A percentile compares a stretch with the other conserved stretches of the same genome.
These are phyloP conservation scores for Tinamus major DNA, from an alignment of 2,797 vertebrate species.

Conservation along the genomic window DNA sequence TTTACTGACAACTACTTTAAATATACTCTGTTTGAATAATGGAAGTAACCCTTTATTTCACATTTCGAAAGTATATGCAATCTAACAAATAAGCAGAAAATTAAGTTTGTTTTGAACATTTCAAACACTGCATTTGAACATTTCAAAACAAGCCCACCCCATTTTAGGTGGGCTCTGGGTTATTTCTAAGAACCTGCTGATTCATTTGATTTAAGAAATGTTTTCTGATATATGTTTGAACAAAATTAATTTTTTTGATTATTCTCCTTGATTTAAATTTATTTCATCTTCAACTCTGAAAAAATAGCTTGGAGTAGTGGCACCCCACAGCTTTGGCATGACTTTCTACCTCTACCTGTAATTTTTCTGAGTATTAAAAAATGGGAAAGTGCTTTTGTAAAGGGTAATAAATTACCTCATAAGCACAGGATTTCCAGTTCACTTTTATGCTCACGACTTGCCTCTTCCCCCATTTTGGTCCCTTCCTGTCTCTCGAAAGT, in stretches of 20 bases:
- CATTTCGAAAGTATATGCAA: not conserved
- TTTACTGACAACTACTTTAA: not conserved
- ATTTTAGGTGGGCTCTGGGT: not conserved
- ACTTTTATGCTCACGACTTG: not conserved
- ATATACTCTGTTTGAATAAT: not conserved
- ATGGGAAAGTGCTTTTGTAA: not conserved
- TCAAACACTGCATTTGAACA: no score
- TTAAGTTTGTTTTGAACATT: not conserved
- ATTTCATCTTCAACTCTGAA: not conserved
- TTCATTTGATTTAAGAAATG: not conserved
- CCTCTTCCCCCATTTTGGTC: not conserved
- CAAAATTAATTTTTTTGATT: not conserved
- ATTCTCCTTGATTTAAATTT: not conserved
- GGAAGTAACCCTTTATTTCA: not conserved
- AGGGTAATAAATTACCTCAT: not conserved
- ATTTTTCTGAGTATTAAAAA: not conserved
- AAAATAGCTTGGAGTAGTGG: not conserved
- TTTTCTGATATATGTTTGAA: not conserved
- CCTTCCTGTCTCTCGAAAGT: not conserved
- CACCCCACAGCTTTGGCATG: not conserved
- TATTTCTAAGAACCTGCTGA: not conserved
- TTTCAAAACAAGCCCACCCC: no score
- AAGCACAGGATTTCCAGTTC: no score
- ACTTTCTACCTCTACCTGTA: not conserved
- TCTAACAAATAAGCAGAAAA: not conserved